Percentiles rank a stretch among this genome's conserved stretches.
Evolutionary conservation across 92 coral and sea anemone genomes (phyloP).

Genomic region (Siderastrea siderea): DNA sequence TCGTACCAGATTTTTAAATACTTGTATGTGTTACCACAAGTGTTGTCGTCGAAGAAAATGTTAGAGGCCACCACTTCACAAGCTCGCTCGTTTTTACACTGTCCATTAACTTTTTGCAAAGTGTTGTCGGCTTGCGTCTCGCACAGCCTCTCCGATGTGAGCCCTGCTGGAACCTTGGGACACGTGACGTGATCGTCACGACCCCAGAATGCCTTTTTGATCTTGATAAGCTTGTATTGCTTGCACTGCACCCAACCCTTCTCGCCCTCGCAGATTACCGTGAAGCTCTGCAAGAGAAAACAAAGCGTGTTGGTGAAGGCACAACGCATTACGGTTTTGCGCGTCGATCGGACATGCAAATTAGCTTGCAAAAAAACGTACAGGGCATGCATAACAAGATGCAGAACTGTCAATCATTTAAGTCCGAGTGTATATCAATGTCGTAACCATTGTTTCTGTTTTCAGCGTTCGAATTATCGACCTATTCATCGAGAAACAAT

Average conservation of each 20-base stretch:
- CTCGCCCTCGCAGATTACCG: conserved; percentile 99
- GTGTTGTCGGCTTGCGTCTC: conserved; percentile 88
- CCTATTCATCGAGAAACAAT: no score
- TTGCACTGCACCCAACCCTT: conserved; percentile 99
- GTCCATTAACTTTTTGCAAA: conserved; percentile 86
- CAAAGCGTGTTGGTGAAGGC: background rate
- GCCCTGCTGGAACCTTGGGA: conserved; percentile 99
- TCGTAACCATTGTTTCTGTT: no score
- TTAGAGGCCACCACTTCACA: conserved; percentile 99
- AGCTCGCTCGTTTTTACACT: conserved; percentile 99
- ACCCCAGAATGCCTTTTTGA: conserved; percentile 99
- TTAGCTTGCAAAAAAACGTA: no score
- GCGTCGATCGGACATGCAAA: no score
- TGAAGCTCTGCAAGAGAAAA: conserved; percentile 88
- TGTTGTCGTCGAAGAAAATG: conserved; percentile 99
- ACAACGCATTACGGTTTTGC: background rate
- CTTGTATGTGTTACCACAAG: conserved; percentile 98
- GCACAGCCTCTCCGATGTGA: conserved; percentile 90
- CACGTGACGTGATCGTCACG: conserved; percentile 99
- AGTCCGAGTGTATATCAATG: no score
- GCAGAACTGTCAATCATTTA: no score
- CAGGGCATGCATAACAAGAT: no score
- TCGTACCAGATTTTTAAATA: conserved; percentile 99
- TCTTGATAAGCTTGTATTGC: conserved; percentile 98
- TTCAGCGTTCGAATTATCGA: no score